These are phyloP conservation scores for Dolichopus griseipennis DNA, from an alignment of 2,888 invertebrate species.

Conservation along the genomic window DNA sequence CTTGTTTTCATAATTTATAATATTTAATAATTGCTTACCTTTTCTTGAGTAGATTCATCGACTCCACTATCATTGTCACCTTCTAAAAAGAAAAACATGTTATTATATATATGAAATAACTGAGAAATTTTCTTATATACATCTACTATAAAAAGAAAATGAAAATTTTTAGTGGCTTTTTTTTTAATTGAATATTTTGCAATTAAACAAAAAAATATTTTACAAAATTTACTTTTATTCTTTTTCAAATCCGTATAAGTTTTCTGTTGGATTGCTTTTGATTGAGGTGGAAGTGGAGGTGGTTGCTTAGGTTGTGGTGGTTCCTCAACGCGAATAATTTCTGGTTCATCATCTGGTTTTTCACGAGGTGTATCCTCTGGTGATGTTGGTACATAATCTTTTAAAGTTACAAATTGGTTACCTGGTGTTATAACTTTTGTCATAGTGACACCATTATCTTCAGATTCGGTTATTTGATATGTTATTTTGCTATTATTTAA, in stretches of 20 bases:
- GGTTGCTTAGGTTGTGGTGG: neutral
- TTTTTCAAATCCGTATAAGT: conserved; percentile 6
- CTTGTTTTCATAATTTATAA: too few relatives aligned
- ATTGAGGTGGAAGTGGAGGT: neutral
- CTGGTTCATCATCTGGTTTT: neutral
- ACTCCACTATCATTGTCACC: conserved; percentile 76
- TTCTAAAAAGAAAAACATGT: conserved; percentile 47
- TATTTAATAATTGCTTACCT: conserved; percentile 49
- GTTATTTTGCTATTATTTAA: conserved; percentile 14
- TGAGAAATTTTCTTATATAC: too few relatives aligned
- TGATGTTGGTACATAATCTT: neutral
- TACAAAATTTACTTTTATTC: neutral
- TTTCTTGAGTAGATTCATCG: conserved; percentile 71
- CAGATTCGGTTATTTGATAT: conserved; percentile 33
- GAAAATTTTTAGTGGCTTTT: neutral
- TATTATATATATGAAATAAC: neutral
- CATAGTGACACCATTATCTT: conserved; percentile 41
- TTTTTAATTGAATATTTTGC: neutral
- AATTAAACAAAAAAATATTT: neutral
- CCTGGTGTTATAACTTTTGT: conserved; percentile 35
- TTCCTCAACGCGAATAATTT: neutral
- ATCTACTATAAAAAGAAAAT: too few relatives aligned
- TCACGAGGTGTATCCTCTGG: neutral
- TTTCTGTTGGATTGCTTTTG: conserved; percentile 9
- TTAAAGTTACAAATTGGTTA: neutral